These are phyloP conservation scores for Amorpha juglandis DNA, from an alignment of 2,888 invertebrate genomes.

Conservation along the genomic window DNA sequence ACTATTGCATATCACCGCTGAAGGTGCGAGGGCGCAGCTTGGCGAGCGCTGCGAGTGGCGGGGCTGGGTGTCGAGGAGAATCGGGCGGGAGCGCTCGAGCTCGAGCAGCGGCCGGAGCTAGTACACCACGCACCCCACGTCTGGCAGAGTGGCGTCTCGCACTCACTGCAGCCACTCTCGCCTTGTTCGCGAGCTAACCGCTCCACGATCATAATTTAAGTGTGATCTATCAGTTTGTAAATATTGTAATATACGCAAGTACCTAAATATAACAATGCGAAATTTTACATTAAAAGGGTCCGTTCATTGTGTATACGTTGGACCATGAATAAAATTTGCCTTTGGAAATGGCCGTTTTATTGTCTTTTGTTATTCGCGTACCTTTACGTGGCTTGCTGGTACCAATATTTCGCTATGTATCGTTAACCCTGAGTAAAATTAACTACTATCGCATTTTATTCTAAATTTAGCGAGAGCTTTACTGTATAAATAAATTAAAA, in stretches of 20 bases:
- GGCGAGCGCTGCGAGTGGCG: conserved; percentile 77
- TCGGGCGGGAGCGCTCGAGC: conserved; percentile 68
- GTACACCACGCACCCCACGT: conserved; percentile 46
- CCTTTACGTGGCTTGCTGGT: conserved; percentile 3
- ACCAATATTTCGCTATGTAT: conserved; percentile 5
- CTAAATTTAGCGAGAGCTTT: background rate
- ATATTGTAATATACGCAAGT: conserved; percentile 79
- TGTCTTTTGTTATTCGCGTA: conserved; percentile 18
- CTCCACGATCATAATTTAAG: conserved; percentile 73
- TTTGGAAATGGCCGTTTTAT: conserved; percentile 57
- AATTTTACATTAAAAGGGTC: conserved; percentile 83
- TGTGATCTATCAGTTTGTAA: conserved; percentile 72
- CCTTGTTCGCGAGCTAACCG: conserved; percentile 72
- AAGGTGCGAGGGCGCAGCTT: conserved; percentile 92
- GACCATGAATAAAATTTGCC: conserved; percentile 83
- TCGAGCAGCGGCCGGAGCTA: conserved; percentile 59
- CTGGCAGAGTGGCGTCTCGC: conserved; percentile 54
- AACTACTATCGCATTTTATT: background rate
- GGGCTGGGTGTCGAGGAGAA: conserved; percentile 71
- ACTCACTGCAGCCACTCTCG: conserved; percentile 60
- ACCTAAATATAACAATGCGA: conserved; percentile 68
- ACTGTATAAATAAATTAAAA: background rate
- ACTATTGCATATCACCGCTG: conserved; percentile 93
- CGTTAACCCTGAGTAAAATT: background rate
- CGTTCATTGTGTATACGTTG: conserved; percentile 83